Evolutionary conservation across 2,113 vertebrate species (phyloP), one percentile per base, ranked within the genome.

Genomic region (Mormyrus lacerda): DNA sequence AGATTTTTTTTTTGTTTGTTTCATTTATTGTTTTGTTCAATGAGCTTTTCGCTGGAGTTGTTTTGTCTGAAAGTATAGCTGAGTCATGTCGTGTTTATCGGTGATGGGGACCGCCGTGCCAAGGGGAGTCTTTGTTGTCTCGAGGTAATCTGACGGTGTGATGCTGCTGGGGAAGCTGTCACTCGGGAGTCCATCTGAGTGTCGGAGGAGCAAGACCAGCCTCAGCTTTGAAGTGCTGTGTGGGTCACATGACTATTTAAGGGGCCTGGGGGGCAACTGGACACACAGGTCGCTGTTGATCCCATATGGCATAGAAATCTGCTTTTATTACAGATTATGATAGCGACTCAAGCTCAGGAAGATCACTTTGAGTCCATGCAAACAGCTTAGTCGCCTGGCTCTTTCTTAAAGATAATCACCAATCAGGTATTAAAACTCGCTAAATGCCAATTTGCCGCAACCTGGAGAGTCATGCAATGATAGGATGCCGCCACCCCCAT

Each of bases 61-160:
- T 89, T 89, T 82, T 83, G 42, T 83, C 47, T 83, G 4, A 83
- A 89, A 83, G 24, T 83, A 27, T 21, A 82, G 47, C 88, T 89
- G 15, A 83, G 50, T 89, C 50, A 55, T 5, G 35, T 79, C 35
- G 47, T 79, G 61, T 82, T 79, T 51, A 42, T 76, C 73, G 17
- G 15, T 7, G 27, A 55, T 13, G 15, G 4, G n/a, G 31, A 21
- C 13, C 17, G 85, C 15, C 19, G 31, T 27, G 48, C 48, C 45
- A 19, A 48, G 51, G 7, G 31, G 6, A 6, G 21, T 2, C 39
- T n/a, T 21, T 4, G 35, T 27, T 17, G 35, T 79, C 31, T 35
- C 48, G 13, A 76, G 45, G 51, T 89, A 44, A 31, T 11, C 11
- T 39, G 44, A 50, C 6, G 10, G 9, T 79, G 79, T 1, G 27